Percentiles rank a stretch among this genome's conserved stretches.
phyloP scores from a whole-genome alignment of 2,888 invertebrate genomes.

The Epinotia ramella region DNA sequence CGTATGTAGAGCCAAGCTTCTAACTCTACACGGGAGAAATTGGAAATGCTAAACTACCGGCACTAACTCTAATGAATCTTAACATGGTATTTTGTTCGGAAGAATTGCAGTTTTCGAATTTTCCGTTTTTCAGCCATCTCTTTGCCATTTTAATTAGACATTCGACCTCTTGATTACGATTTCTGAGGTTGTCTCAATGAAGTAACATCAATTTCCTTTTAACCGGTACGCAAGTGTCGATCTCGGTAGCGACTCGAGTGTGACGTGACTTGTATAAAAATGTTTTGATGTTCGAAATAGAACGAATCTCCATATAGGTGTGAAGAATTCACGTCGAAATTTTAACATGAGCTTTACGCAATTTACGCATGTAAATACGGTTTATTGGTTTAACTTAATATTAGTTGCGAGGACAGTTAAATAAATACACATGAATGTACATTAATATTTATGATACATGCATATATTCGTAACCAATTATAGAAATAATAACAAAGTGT shows the following conservation, averaged over 20 bases:
- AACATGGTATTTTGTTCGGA: no score
- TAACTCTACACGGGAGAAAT: no score
- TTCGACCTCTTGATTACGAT: not conserved
- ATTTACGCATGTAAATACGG: not conserved
- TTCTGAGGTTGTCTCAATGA: not conserved
- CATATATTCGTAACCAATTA: no score
- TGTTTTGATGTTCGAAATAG: slow-evolving; percentile 24
- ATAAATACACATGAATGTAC: no score
- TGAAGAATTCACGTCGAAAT: slow-evolving; percentile 1
- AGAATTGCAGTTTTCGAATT: no score
- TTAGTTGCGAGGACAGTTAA: not conserved
- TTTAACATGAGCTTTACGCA: slow-evolving; percentile 3
- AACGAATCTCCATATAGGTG: slow-evolving; percentile 31
- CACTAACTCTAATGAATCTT: no score
- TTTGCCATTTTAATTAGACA: no score
- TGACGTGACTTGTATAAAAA: slow-evolving; percentile 22
- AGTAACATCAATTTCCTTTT: slow-evolving; percentile 3
- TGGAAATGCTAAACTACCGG: no score
- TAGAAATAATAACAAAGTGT: no score
- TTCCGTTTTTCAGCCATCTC: no score
- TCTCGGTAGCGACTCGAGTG: slow-evolving; percentile 10
- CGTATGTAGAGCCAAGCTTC: no score
- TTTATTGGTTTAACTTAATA: slow-evolving; percentile 1
- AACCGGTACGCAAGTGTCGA: not conserved
- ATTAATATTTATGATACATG: no score